Evolutionary conservation across 2,113 vertebrate species (phyloP), one percentile per base, ranked within the genome.

Genomic region (Oostethus manadensis): DNA sequence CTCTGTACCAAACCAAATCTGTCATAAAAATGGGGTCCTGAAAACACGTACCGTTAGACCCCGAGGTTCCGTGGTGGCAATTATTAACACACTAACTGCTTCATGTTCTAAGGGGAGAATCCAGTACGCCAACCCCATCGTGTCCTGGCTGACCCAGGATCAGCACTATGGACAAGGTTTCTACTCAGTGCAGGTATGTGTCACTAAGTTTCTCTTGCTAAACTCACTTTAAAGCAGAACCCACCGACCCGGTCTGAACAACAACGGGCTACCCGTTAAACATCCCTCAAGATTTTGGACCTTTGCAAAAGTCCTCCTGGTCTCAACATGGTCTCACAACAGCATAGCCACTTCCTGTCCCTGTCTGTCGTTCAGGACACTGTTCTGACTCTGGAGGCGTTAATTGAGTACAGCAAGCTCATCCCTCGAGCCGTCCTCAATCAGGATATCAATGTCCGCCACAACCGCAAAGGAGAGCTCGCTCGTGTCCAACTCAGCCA

Each of bases 91-190:
- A 14, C 47, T 13, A 18, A 22, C 48, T 11, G 8, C 11, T 55
- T 46, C 14, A 23, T 47, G 43, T 46, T 45, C 15, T 16, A 29
- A 47, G 76, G 93, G 90, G 22, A 84, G 93, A 1, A 68, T 82
- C 6, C 23, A 0, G 0, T 97, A 98, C 14, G 88, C 82, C 14
- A 89, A 88, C 42, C 93, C 94, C 0, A 86, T 98, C 59, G 56
- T 98, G 64, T 81, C 58, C 15, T 98, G 96, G 96, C 77, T 98
- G 50, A 92, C 93, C 2, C 93, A 96, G 72, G 90, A 97, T 17
- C 93, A 98, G 76, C 87, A 93, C 60, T 86, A 94, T 0, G 94
- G 93, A 50, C 90, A 92, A 9, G 94, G 93, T 16, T 92, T 95
- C 85, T 89, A 89, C 71, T 94, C 94, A 0, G 86, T 91, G 9